A percentile compares a stretch with the other conserved stretches of the same genome.
phyloP scores from a whole-genome alignment of 2,113 vertebrate species.

The Sakesphorus luctuosus region DNA sequence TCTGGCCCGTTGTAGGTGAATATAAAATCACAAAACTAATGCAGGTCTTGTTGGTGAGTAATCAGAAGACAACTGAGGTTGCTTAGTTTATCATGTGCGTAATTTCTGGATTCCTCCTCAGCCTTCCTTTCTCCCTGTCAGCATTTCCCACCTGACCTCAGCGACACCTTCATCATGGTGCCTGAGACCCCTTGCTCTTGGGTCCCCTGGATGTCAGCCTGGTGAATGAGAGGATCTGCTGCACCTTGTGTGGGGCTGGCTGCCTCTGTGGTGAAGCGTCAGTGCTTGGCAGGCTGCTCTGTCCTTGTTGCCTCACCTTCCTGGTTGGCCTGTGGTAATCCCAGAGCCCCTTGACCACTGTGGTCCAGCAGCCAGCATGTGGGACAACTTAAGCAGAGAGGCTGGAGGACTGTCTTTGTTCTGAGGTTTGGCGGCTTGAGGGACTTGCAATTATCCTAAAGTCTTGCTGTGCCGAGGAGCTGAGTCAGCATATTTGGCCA shows the following conservation, averaged over 20 bases:
- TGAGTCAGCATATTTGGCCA: neutral
- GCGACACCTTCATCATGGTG: neutral
- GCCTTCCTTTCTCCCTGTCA: neutral
- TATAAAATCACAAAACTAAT: neutral
- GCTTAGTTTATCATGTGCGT: neutral
- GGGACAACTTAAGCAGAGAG: neutral
- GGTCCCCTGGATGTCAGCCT: neutral
- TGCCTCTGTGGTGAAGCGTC: accelerated
- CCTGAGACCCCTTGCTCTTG: neutral
- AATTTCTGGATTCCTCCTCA: neutral
- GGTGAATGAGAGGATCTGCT: neutral
- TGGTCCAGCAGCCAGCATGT: accelerated
- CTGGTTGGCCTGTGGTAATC: neutral
- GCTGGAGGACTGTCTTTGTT: conserved; percentile 38
- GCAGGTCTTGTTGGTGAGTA: neutral
- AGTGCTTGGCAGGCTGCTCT: neutral
- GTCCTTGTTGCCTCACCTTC: neutral
- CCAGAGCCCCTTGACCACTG: neutral
- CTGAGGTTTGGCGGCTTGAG: neutral
- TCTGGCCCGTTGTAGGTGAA: neutral
- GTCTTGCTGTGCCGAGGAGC: neutral
- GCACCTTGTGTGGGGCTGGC: neutral
- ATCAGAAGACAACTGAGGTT: neutral
- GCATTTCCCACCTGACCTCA: neutral
- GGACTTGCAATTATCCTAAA: neutral